Percentiles rank a stretch among this genome's conserved stretches.
These are phyloP conservation scores for Mesaphorura yosii DNA, from an alignment of 1,140 invertebrate species.

Conservation along the genomic window DNA sequence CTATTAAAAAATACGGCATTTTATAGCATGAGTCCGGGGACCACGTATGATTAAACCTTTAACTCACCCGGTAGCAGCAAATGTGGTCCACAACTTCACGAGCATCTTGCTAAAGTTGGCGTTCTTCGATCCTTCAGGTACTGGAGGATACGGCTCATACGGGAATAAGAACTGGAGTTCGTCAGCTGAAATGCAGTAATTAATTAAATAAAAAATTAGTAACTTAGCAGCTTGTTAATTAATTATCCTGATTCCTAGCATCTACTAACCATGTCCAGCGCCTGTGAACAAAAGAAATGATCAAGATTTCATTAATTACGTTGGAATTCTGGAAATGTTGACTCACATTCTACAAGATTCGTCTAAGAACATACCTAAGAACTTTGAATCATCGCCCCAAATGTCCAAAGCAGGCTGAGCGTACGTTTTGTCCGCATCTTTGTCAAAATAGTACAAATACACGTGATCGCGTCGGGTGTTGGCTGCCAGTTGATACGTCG, in stretches of 20 bases:
- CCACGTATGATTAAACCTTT: not conserved
- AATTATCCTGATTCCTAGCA: not conserved
- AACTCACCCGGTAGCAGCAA: conserved; percentile 20
- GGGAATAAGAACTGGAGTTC: conserved; percentile 24
- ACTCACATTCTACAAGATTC: not conserved
- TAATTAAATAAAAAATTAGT: not conserved
- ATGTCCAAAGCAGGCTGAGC: no score
- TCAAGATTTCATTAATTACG: no score
- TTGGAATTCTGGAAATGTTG: no score
- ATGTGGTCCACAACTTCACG: conserved; percentile 18
- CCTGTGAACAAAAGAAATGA: no score
- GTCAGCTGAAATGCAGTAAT: conserved; percentile 9
- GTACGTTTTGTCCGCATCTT: conserved; percentile 11
- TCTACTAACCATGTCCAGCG: conserved; percentile 5
- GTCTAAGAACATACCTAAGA: not conserved
- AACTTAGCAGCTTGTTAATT: not conserved
- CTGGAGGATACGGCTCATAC: conserved; percentile 19
- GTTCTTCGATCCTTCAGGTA: conserved; percentile 4
- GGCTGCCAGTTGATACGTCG: conserved; percentile 2
- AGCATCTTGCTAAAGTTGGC: conserved; percentile 18
- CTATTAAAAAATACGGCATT: not conserved
- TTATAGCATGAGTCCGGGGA: not conserved
- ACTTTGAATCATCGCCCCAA: not conserved
- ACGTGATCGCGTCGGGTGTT: conserved; percentile 2
- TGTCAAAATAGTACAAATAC: conserved; percentile 20